Conservation (phyloP, 2,888 invertebrate genomes). For the Drosophila flavopinicola region DNA sequence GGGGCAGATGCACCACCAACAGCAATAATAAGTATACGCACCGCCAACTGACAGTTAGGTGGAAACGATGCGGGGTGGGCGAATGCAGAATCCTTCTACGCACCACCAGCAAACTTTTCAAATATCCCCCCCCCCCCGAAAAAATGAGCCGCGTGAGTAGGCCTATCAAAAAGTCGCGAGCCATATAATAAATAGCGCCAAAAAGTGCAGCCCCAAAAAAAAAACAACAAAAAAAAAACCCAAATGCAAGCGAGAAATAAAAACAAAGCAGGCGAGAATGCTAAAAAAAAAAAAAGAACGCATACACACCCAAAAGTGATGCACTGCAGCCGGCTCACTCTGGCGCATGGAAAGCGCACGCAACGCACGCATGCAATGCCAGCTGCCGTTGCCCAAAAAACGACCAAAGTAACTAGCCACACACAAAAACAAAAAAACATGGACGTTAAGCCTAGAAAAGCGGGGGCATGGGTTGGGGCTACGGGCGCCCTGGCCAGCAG, state of each 20-base stretch:
- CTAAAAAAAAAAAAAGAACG: slow-evolving; percentile 28
- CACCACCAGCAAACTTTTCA: slow-evolving; percentile 67
- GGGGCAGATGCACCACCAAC: slow-evolving; percentile 34
- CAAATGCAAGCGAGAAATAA: no score
- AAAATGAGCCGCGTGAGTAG: slow-evolving; percentile 63
- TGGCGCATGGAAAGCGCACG: slow-evolving; percentile 47
- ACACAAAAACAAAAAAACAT: slow-evolving; percentile 15
- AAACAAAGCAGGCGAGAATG: slow-evolving; percentile 37
- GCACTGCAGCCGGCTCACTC: slow-evolving; percentile 68
- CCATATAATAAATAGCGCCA: slow-evolving; percentile 71
- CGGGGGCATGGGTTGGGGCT: slow-evolving; percentile 2
- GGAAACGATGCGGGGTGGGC: background rate
- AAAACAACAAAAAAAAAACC: no score
- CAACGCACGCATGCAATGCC: slow-evolving; percentile 38
- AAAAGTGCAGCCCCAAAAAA: slow-evolving; percentile 41
- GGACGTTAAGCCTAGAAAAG: slow-evolving; percentile 36
- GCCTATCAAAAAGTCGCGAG: slow-evolving; percentile 75
- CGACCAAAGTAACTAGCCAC: slow-evolving; percentile 47
- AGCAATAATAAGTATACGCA: slow-evolving; percentile 70
- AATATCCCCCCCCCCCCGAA: slow-evolving; percentile 66
- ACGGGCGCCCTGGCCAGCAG: background rate
- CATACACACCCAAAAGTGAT: slow-evolving; percentile 13
- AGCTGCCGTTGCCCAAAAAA: slow-evolving; percentile 44
- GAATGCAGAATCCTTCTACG: slow-evolving; percentile 12
- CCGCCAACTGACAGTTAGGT: slow-evolving; percentile 12